Evolutionary conservation across 2,113 vertebrate species (phyloP).

Genomic region (Austrofundulus limnaeus): DNA sequence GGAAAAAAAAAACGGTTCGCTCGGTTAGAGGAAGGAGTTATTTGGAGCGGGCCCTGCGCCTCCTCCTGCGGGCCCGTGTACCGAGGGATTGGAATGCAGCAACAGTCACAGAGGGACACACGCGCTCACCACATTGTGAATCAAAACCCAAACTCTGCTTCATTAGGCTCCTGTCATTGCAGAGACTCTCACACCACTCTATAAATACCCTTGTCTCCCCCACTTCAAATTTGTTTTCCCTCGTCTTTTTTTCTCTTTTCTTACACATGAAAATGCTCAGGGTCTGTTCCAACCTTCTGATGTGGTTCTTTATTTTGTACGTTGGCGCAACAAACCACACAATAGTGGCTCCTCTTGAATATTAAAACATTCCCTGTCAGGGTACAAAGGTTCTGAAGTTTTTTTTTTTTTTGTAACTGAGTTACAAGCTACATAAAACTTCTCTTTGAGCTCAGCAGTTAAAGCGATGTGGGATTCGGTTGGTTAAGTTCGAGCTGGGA

Average conservation of each 20-base stretch:
- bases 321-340: slow-evolving; percentile 77
- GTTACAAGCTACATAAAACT: slow-evolving; percentile 76
- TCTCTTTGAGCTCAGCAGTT: slow-evolving; percentile 76
- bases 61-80: slow-evolving; percentile 61
- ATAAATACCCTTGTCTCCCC: slow-evolving; percentile 79
- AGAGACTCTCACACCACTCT: slow-evolving; percentile 79
- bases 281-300: slow-evolving; percentile 76
- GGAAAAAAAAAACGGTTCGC: slow-evolving; percentile 60
- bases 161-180: slow-evolving; percentile 77
- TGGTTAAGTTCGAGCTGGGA: slow-evolving; percentile 61
- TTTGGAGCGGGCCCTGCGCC: slow-evolving; percentile 57
- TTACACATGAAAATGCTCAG: slow-evolving; percentile 79
- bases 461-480: slow-evolving; percentile 72
- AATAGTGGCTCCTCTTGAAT: slow-evolving; percentile 80
- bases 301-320: slow-evolving; percentile 83
- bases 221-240: slow-evolving; percentile 81
- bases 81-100: slow-evolving; percentile 69
- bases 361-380: slow-evolving; percentile 81
- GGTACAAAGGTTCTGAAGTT: slow-evolving; percentile 79
- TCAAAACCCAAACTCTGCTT: slow-evolving; percentile 75
- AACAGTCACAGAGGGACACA: slow-evolving; percentile 69
- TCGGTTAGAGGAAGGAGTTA: slow-evolving; percentile 52
- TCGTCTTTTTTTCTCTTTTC: slow-evolving; percentile 71
- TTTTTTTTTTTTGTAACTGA: slow-evolving; percentile 75
- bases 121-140: slow-evolving; percentile 73